Evolutionary conservation across 2,113 vertebrate genomes (phyloP).

Genomic region (Aphyosemion australe): DNA sequence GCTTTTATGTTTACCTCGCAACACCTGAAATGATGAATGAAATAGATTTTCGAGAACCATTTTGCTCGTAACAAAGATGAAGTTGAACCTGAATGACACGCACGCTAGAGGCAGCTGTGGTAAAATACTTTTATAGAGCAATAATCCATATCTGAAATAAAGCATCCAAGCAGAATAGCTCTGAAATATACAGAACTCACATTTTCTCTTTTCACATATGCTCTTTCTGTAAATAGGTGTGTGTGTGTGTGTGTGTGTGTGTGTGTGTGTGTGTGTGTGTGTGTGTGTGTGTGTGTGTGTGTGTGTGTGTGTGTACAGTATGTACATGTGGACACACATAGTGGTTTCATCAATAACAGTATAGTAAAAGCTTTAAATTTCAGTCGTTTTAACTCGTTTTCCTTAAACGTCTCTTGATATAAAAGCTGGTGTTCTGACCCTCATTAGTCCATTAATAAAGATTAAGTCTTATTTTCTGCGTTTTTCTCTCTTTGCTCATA

Average conservation of each 20-base stretch:
- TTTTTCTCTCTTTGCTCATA: constrained; percentile 25
- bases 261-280: constrained; percentile 38
- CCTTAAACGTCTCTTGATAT: constrained; percentile 69
- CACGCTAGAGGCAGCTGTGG: constrained; percentile 58
- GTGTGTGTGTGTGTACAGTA: constrained; percentile 34
- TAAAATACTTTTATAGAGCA: constrained; percentile 81
- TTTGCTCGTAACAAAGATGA: not conserved
- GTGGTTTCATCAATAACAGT: constrained; percentile 58
- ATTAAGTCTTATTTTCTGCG: constrained; percentile 46
- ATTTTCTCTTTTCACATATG: constrained; percentile 45
- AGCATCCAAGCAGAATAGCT: constrained; percentile 73
- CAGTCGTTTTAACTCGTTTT: constrained; percentile 68
- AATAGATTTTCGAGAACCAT: too few species aligned
- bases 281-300: constrained; percentile 46
- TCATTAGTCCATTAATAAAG: constrained; percentile 75
- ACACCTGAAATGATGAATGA: too few species aligned
- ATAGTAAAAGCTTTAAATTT: constrained; percentile 74
- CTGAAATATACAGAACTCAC: constrained; percentile 63
- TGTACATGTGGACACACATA: constrained; percentile 59
- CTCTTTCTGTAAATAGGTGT: constrained; percentile 54
- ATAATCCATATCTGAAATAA: constrained; percentile 78
- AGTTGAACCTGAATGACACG: constrained; percentile 40
- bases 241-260: constrained; percentile 38
- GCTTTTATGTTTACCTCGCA: too few species aligned
- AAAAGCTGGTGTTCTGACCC: constrained; percentile 82